phyloP scores from a whole-genome alignment of 2,797 vertebrate genomes.

The Sebastes matsubarae region DNA sequence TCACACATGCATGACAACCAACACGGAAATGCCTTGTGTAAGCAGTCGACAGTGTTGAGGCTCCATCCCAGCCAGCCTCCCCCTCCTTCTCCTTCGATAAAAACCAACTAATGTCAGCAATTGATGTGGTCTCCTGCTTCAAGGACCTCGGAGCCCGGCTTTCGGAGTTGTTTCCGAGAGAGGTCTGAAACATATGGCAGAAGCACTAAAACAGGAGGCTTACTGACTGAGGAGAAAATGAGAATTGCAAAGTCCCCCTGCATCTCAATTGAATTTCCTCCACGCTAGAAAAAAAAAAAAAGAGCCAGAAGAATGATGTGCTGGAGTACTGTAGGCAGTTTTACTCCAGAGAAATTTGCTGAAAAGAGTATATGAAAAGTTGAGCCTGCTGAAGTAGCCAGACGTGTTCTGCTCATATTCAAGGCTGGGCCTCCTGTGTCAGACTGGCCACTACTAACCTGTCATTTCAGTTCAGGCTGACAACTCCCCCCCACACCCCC shows the following conservation, averaged over 20 bases:
- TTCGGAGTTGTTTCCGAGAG: constrained; percentile 41
- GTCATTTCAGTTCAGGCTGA: constrained; percentile 68
- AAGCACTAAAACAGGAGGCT: constrained; percentile 50
- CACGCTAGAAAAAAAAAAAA: background rate
- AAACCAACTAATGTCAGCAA: constrained; percentile 66
- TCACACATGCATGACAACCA: constrained; percentile 66
- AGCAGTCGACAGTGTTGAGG: constrained; percentile 54
- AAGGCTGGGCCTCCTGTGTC: constrained; percentile 45
- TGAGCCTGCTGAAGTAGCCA: constrained; percentile 36
- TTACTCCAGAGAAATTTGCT: constrained; percentile 43
- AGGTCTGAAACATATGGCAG: constrained; percentile 59
- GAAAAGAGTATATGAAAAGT: constrained; percentile 37
- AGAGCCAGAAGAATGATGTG: constrained; percentile 17
- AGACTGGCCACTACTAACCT: constrained; percentile 65
- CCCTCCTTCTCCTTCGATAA: constrained; percentile 45
- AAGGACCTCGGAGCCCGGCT: constrained; percentile 43
- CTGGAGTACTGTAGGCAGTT: constrained; percentile 10
- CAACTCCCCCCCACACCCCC: background rate
- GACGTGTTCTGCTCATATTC: constrained; percentile 38
- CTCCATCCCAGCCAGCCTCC: constrained; percentile 44
- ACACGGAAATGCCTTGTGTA: constrained; percentile 72
- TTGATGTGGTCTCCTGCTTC: constrained; percentile 61
- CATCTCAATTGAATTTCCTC: constrained; percentile 39
- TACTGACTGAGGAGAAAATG: constrained; percentile 37
- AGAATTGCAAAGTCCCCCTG: constrained; percentile 29